Percentiles rank a stretch among this genome's conserved stretches.
phyloP scores from a whole-genome alignment of 2,888 invertebrate species.

The Rotaria macrura region DNA sequence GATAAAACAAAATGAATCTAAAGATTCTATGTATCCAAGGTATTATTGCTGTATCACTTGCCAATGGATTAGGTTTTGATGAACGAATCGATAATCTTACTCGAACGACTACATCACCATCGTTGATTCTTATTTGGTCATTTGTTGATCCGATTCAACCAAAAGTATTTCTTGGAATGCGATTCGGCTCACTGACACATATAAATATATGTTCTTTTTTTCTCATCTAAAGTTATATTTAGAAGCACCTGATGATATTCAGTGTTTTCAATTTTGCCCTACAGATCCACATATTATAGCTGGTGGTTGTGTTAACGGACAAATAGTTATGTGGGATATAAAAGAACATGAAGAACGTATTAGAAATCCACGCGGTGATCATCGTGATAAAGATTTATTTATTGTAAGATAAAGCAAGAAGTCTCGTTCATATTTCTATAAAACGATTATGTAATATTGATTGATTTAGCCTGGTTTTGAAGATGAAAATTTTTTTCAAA shows the following conservation, averaged over 20 bases:
- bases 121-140: slow-evolving; percentile 50
- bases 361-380: slow-evolving; percentile 30
- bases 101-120: slow-evolving; percentile 46
- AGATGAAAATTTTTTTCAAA: slow-evolving; percentile 47
- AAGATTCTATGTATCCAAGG: slow-evolving; percentile 36
- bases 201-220: too few species aligned
- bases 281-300: slow-evolving; percentile 47
- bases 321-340: slow-evolving; percentile 50
- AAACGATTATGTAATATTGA: too few species aligned
- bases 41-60: slow-evolving; percentile 47
- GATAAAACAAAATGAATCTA: not conserved
- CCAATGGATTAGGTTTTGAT: slow-evolving; percentile 46
- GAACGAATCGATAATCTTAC: slow-evolving; percentile 46
- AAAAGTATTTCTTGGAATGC: slow-evolving; percentile 35
- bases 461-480: slow-evolving; percentile 46
- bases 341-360: slow-evolving; percentile 29
- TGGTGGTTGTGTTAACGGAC: slow-evolving; percentile 50
- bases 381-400: slow-evolving; percentile 33
- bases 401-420: slow-evolving; percentile 18
- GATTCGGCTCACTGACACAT: too few species aligned
- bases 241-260: slow-evolving; percentile 50
- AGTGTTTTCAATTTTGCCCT: slow-evolving; percentile 48
- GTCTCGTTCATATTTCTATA: too few species aligned
- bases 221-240: slow-evolving; percentile 38
- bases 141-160: slow-evolving; percentile 51